phyloP scores from a whole-genome alignment of 1,140 invertebrate genomes.

The Atta texana region DNA sequence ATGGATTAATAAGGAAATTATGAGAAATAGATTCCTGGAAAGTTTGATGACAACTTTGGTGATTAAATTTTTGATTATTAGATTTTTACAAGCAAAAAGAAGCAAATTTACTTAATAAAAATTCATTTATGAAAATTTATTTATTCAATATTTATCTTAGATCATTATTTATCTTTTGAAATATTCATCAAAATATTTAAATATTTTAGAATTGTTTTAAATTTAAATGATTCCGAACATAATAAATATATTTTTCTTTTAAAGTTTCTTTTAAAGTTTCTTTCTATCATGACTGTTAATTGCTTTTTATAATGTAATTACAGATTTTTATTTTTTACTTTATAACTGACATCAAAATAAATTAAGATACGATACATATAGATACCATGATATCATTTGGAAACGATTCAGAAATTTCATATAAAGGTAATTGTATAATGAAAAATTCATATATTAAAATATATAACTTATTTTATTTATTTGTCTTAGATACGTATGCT shows the following conservation, averaged over 20 bases:
- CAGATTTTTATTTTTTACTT: background rate
- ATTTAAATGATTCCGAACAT: background rate
- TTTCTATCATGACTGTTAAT: background rate
- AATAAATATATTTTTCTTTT: background rate
- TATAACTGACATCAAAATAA: background rate
- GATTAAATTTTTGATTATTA: conserved; percentile 5
- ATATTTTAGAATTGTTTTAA: background rate
- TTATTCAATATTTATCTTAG: background rate
- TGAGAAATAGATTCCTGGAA: background rate
- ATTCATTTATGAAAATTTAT: background rate
- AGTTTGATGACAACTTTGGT: background rate
- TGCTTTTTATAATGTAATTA: background rate
- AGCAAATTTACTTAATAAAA: background rate
- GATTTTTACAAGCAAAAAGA: background rate
- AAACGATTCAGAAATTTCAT: background rate
- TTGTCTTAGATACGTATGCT: background rate
- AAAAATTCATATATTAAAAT: background rate
- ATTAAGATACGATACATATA: background rate
- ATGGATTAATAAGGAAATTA: background rate
- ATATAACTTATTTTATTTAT: conserved; percentile 1
- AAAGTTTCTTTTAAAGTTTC: too few species aligned
- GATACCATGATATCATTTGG: background rate
- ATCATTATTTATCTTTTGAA: background rate
- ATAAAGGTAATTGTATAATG: background rate
- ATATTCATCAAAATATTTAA: background rate